phyloP scores from a whole-genome alignment of 2,888 invertebrate species.

The Ellobium chinense region DNA sequence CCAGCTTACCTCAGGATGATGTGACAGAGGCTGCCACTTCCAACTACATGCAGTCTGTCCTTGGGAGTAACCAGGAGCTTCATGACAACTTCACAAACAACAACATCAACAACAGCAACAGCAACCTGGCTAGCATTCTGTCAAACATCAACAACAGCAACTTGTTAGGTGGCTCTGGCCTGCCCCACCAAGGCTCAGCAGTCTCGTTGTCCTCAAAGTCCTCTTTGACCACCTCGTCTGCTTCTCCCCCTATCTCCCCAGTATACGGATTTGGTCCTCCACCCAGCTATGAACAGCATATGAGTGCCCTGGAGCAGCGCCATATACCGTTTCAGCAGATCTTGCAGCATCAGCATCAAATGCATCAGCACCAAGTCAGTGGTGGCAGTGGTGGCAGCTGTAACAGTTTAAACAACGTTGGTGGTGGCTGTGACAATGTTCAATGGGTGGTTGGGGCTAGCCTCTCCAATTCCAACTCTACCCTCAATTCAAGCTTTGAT shows the following conservation, averaged over 20 bases:
- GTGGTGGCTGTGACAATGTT: background rate
- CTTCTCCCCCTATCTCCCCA: conserved; percentile 83
- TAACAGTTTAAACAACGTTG: background rate
- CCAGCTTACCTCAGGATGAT: conserved; percentile 82
- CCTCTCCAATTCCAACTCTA: background rate
- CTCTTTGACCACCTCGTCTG: conserved; percentile 86
- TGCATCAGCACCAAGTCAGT: background rate
- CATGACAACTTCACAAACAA: background rate
- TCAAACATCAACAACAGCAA: background rate
- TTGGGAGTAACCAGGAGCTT: conserved; percentile 59
- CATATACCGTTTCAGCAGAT: conserved; percentile 40
- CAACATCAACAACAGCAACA: background rate
- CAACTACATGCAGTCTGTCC: conserved; percentile 85
- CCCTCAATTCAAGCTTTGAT: conserved; percentile 21
- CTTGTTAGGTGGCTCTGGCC: background rate
- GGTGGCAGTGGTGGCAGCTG: background rate
- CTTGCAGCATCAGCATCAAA: conserved; percentile 7
- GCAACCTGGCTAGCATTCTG: conserved; percentile 8
- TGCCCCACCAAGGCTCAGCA: conserved; percentile 43
- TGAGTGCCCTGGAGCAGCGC: conserved; percentile 63
- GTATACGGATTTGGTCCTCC: conserved; percentile 80
- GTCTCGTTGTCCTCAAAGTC: conserved; percentile 61
- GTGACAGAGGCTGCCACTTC: conserved; percentile 77
- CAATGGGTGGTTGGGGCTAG: background rate
- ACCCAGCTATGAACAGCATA: conserved; percentile 84